Base-by-base conservation (phyloP, 2,113 vertebrate species). In the Onychostruthus taczanowskii region DNA sequence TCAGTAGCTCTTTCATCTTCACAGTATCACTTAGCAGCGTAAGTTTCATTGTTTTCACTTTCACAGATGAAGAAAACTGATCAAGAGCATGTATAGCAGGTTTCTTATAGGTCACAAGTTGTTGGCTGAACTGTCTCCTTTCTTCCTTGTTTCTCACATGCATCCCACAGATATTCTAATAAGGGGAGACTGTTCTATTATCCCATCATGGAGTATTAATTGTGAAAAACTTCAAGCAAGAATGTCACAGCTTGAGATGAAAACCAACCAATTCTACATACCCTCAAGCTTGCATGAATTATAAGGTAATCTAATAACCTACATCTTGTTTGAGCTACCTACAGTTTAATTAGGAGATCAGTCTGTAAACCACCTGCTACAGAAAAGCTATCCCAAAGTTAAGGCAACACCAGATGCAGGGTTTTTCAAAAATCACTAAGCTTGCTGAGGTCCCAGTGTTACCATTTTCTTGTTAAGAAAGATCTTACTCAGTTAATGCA, bases 331-430 rank as follows among this genome's bases (percentile, higher is more conserved):
- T 87, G 44, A 87, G 43, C 30, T 92, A 63, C 74, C 44, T 66
- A 21, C 56, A 90, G 58, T 67, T 95, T 94, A 82, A 94, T 91
- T 91, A 87, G 30, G 33, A 20, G 79, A 87, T 79, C 78, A 56
- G 44, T 39, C 64, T 87, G 68, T 87, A 28, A 93, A 78, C 28
- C 30, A 78, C 30, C 68, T 87, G 56, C 64, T 70, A 70, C 19
- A 84, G 77, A 77, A 80, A 78, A 95, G 13, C 39, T 43, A 67
- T 63, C 11, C 14, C 47, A 44, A 78, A 89, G 16, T 46, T 78
- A 70, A 81, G 30, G 52, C 52, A 90, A 75, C 20, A 75, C 75
- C 70, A 89, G 35, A 49, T 24, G 37, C 26, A 67, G 24, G 8
- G 12, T 16, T 33, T 39, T 19, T 70, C 15, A 33, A 39, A 56